A percentile compares a stretch with the other conserved stretches of the same genome.
phyloP scores from a whole-genome alignment of 2,888 invertebrate species.

The Brachylomia viminalis region DNA sequence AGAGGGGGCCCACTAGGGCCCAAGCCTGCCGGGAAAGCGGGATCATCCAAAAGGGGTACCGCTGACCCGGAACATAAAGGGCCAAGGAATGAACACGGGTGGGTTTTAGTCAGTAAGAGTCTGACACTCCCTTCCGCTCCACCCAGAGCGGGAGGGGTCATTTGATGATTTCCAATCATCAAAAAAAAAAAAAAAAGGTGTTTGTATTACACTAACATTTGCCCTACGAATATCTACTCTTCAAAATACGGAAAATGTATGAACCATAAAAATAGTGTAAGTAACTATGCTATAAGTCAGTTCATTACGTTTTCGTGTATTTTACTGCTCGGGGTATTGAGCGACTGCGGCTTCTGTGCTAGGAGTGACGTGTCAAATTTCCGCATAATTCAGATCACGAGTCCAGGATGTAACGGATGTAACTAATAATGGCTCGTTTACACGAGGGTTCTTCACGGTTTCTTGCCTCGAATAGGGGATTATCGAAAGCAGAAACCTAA shows the following conservation, averaged over 20 bases:
- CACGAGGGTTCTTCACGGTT: not conserved
- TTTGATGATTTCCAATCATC: too few relatives aligned
- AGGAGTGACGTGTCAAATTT: not conserved
- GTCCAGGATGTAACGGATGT: not conserved
- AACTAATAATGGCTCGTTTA: not conserved
- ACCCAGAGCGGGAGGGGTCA: too few relatives aligned
- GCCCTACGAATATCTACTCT: not conserved
- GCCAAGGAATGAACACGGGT: too few relatives aligned
- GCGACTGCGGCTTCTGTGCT: too few relatives aligned
- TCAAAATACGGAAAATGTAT: not conserved
- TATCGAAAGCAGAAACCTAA: not conserved
- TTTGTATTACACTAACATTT: not conserved
- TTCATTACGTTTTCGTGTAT: not conserved
- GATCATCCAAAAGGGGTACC: too few relatives aligned
- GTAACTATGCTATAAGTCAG: not conserved
- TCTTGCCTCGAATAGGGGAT: not conserved
- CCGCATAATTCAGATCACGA: not conserved
- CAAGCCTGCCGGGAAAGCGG: too few relatives aligned
- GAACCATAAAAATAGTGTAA: not conserved
- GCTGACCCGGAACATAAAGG: too few relatives aligned
- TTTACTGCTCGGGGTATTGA: too few relatives aligned
- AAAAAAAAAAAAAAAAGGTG: too few relatives aligned
- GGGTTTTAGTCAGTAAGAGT: too few relatives aligned
- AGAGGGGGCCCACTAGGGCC: too few relatives aligned
- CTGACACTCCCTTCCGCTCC: too few relatives aligned